Evolutionary conservation across 2,113 vertebrate genomes (phyloP).

Genomic region (Pituophis catenifer): DNA sequence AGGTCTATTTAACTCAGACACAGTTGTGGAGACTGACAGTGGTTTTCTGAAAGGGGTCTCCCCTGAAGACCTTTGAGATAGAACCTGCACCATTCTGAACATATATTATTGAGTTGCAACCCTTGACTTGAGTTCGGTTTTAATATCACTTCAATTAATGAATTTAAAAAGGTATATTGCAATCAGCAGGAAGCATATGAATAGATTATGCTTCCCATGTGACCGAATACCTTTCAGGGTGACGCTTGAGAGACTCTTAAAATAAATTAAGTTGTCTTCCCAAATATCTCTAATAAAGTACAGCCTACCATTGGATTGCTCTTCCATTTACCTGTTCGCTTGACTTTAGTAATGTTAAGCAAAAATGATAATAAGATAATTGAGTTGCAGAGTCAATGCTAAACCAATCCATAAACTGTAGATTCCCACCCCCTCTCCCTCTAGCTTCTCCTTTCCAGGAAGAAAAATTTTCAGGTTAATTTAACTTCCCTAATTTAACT

Average conservation of each 20-base stretch:
- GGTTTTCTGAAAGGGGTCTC: neutral
- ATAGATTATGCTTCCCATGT: neutral
- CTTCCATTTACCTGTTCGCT: constrained; percentile 13
- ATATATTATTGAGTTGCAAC: neutral
- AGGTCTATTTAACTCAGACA: neutral
- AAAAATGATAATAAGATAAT: constrained; percentile 39
- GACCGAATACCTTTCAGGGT: neutral
- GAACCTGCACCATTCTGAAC: neutral
- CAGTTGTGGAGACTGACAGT: neutral
- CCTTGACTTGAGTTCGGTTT: neutral
- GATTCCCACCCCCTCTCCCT: neutral
- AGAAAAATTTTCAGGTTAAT: constrained; percentile 54
- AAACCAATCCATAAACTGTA: constrained; percentile 54
- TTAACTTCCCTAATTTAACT: constrained; percentile 48
- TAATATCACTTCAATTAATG: neutral
- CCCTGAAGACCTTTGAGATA: neutral
- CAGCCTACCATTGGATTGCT: neutral
- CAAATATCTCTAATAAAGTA: neutral
- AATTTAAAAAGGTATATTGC: neutral
- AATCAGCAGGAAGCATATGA: neutral
- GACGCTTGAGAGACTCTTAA: neutral
- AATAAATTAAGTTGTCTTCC: neutral
- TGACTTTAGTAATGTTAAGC: constrained; percentile 26
- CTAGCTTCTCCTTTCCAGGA: constrained; percentile 50
- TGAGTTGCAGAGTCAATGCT: constrained; percentile 55